Evolutionary conservation across 2,888 invertebrate species (phyloP).

Genomic region (Penaeus monodon): DNA sequence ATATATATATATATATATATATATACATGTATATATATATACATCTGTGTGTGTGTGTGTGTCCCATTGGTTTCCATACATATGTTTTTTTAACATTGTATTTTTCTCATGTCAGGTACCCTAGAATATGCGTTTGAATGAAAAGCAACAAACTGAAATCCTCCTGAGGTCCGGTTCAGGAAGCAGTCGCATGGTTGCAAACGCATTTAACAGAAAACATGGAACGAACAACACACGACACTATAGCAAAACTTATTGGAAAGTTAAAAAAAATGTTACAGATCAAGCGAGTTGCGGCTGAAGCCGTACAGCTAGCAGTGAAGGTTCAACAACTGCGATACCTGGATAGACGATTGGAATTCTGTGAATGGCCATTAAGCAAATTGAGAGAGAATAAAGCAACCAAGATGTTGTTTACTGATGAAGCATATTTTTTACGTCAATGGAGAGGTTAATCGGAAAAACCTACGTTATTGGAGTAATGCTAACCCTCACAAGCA

Average conservation of each 20-base stretch:
- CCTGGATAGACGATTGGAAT: slow-evolving; percentile 9
- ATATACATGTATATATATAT: slow-evolving; percentile 22
- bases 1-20: slow-evolving; percentile 5
- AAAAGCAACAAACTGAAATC: too few species aligned
- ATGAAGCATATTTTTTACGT: slow-evolving; percentile 18
- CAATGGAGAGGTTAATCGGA: neutral
- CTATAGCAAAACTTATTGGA: too few species aligned
- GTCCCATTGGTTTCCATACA: neutral
- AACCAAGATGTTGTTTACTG: neutral
- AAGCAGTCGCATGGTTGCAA: too few species aligned
- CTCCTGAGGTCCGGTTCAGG: too few species aligned
- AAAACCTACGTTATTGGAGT: neutral
- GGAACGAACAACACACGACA: neutral
- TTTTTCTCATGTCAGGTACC: too few species aligned
- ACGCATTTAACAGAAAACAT: too few species aligned
- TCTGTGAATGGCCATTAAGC: slow-evolving; percentile 17
- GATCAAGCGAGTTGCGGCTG: too few species aligned
- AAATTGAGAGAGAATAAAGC: neutral
- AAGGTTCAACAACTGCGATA: neutral
- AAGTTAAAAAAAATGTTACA: too few species aligned
- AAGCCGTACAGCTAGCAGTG: too few species aligned
- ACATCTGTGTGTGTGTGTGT: too few species aligned
- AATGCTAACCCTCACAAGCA: neutral
- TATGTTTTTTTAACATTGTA: slow-evolving; percentile 9
- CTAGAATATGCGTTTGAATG: too few species aligned